Evolutionary conservation across 2,888 invertebrate species (phyloP), one percentile per base, ranked within the genome.

Genomic region (Hyposoter didymator): DNA sequence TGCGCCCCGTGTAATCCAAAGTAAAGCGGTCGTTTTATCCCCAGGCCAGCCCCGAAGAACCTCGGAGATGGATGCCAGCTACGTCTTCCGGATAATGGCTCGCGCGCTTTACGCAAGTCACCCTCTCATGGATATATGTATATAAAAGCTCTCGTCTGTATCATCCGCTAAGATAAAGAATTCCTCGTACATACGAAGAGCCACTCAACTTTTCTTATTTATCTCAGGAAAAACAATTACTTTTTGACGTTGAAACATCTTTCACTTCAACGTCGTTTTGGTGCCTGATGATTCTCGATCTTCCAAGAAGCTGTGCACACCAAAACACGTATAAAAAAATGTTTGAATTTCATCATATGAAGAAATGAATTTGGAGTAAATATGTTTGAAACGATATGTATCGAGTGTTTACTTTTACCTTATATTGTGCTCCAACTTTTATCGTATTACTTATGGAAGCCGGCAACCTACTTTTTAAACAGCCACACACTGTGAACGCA

Each of bases 1-100:
- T 93, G 92, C 93, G 87, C 91, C 90, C 88, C 90, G 92, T 91
- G 92, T 93, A 93, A 93, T 93, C 93, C 93, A 92, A 94, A 92
- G 93, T 93, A 93, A 93, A 93, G 92, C 93, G 93, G 91, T 92
- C 93, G 93, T 93, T 93, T 93, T 93, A 94, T 94, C 93, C 86
- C 69, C 52, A 67, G 81, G 75, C 74, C 59, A 76, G 55, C 76
- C 76, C 81, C 91, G 90, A 91, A 91, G 91, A 91, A 90, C 88
- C 90, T 80, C 86, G 92, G 92, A 93, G 93, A 93, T 92, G 93
- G 92, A 94, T 94, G 93, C 90, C 90, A 90, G 91, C 91, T 92
- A 92, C 91, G 90, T 93, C 93, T 92, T 91, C 89, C 89, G 90
- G 89, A 92, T 92, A 93, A 92, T 91, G 89, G 91, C 89, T 90